Conservation (phyloP, 2,888 invertebrate species). For the Hydrotaea diabolus region DNA sequence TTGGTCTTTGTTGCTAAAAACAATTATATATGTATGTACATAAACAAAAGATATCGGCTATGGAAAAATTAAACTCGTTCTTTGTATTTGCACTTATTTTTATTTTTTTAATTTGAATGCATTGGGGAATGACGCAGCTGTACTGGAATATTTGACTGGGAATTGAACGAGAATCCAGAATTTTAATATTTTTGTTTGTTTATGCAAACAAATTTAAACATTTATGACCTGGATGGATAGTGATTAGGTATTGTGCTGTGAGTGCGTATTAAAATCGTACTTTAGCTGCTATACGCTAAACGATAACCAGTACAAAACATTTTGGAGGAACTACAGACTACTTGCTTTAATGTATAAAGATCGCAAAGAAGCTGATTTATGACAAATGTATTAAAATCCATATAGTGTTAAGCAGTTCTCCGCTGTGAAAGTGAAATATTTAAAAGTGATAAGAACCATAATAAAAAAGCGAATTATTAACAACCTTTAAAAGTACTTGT, state of each 20-base stretch:
- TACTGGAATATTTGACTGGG: background rate
- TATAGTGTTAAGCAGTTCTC: too few species aligned
- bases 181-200: background rate
- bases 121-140: background rate
- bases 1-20: background rate
- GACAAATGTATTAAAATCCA: background rate
- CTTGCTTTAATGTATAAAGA: too few species aligned
- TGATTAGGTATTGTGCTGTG: background rate
- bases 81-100: background rate
- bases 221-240: slow-evolving; percentile 4
- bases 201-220: background rate
- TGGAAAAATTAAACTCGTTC: background rate
- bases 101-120: background rate
- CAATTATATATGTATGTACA: background rate
- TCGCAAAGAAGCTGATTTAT: too few species aligned
- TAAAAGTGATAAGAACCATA: too few species aligned
- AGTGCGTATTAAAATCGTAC: background rate
- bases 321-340: background rate
- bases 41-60: background rate
- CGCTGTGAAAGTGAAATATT: too few species aligned
- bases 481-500: too few species aligned
- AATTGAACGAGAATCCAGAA: background rate
- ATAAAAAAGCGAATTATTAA: too few species aligned
- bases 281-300: background rate
- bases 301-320: background rate